A percentile compares a stretch with the other conserved stretches of the same genome.
Conservation (phyloP, 2,113 vertebrate species). For the Siphamia tubifer region DNA sequence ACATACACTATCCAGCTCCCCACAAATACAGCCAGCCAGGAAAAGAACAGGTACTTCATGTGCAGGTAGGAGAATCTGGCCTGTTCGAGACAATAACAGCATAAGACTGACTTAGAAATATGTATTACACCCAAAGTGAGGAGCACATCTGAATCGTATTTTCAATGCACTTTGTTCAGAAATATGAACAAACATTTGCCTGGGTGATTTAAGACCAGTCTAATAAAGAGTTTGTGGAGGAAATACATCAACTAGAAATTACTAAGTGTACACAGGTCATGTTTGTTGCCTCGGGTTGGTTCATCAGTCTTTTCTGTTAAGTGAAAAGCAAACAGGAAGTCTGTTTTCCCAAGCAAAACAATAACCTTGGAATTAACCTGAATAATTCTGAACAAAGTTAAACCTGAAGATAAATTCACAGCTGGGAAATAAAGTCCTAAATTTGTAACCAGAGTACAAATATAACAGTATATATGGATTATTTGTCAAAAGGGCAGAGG, state of each 20-base stretch:
- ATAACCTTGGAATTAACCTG: background rate
- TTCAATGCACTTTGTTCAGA: background rate
- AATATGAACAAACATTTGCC: background rate
- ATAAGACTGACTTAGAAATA: background rate
- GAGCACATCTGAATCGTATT: background rate
- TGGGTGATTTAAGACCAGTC: background rate
- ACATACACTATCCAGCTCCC: conserved; percentile 97
- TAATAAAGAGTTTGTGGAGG: background rate
- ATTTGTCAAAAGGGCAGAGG: too few species aligned
- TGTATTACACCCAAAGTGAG: background rate
- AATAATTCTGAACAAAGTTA: background rate
- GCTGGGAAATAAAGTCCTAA: too few species aligned
- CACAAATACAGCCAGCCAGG: conserved; percentile 94
- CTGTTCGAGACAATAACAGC: conserved; percentile 66
- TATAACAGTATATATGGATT: too few species aligned
- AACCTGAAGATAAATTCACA: background rate
- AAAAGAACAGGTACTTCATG: conserved; percentile 96
- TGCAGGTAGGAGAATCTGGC: conserved; percentile 89
- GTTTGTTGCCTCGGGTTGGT: background rate
- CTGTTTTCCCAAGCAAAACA: background rate
- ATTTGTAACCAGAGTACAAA: too few species aligned
- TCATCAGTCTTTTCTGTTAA: background rate
- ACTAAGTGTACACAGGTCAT: background rate
- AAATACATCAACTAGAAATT: background rate
- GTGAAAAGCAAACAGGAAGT: background rate